These are phyloP conservation scores for Limnephilus auricula DNA, from an alignment of 2,888 invertebrate species.

Conservation along the genomic window DNA sequence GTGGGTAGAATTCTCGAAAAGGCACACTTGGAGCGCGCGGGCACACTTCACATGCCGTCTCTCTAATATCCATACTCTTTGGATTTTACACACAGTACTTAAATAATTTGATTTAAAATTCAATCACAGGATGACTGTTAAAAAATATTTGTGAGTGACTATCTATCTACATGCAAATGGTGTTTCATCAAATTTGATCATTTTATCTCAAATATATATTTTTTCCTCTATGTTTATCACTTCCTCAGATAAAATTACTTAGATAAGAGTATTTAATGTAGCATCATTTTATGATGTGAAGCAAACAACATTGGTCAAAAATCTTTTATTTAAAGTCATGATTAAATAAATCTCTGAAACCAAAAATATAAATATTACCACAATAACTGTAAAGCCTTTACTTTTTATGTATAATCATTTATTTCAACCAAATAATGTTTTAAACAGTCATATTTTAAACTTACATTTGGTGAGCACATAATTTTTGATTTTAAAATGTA, in stretches of 20 bases:
- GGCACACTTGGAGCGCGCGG: too few species aligned
- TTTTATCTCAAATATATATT: not conserved
- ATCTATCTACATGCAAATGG: not conserved
- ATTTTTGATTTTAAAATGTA: too few species aligned
- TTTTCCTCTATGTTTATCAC: not conserved
- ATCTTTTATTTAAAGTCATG: not conserved
- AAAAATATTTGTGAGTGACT: not conserved
- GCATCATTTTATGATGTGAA: not conserved
- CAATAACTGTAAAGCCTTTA: not conserved
- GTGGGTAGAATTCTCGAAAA: too few species aligned
- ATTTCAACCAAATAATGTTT: too few species aligned
- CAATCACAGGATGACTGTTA: not conserved
- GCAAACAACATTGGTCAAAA: not conserved
- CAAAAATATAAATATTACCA: too few species aligned
- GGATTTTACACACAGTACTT: too few species aligned
- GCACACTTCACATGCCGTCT: too few species aligned
- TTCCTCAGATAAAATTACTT: not conserved
- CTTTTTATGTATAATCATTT: not conserved
- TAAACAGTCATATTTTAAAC: too few species aligned
- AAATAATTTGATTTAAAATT: not conserved
- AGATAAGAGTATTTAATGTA: not conserved
- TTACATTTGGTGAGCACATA: too few species aligned
- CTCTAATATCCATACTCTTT: too few species aligned
- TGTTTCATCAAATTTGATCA: not conserved
- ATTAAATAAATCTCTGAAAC: too few species aligned